Evolutionary conservation across 2,888 invertebrate species (phyloP).

Genomic region (Drosophila nigricruria): DNA sequence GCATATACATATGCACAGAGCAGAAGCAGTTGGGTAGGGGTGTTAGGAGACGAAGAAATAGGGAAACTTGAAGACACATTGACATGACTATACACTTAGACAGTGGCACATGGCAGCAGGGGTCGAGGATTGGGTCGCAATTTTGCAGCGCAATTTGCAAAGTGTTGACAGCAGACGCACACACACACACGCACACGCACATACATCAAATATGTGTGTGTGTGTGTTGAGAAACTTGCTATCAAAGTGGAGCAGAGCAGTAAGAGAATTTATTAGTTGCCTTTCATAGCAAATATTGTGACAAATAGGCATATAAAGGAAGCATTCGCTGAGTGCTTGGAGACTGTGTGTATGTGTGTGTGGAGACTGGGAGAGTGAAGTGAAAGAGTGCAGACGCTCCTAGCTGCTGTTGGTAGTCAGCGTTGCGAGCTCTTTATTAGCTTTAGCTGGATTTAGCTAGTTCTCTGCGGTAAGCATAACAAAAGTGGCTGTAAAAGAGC

Average conservation of each 20-base stretch:
- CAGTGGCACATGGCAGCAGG: conserved; percentile 14
- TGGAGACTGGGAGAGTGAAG: conserved; percentile 1
- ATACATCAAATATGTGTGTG: conserved; percentile 34
- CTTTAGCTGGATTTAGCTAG: conserved; percentile 7
- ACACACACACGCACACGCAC: conserved; percentile 12
- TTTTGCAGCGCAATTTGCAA: conserved; percentile 53
- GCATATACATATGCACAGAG: neutral
- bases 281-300: conserved; percentile 75
- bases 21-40: neutral
- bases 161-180: conserved; percentile 54
- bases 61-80: conserved; percentile 22
- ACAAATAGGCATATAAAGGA: conserved; percentile 69
- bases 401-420: conserved; percentile 19
- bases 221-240: conserved; percentile 51
- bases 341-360: neutral
- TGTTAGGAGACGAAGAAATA: neutral
- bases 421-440: neutral
- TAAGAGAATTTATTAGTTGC: conserved; percentile 76
- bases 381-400: neutral
- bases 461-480: neutral
- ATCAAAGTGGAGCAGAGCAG: conserved; percentile 54
- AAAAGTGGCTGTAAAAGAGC: conserved; percentile 1
- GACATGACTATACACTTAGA: conserved; percentile 57
- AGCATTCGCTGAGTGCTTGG: conserved; percentile 20
- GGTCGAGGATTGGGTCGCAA: conserved; percentile 41